phyloP scores from a whole-genome alignment of 37 sponge, comb jelly and placozoan species.

The Crambe crambe region DNA sequence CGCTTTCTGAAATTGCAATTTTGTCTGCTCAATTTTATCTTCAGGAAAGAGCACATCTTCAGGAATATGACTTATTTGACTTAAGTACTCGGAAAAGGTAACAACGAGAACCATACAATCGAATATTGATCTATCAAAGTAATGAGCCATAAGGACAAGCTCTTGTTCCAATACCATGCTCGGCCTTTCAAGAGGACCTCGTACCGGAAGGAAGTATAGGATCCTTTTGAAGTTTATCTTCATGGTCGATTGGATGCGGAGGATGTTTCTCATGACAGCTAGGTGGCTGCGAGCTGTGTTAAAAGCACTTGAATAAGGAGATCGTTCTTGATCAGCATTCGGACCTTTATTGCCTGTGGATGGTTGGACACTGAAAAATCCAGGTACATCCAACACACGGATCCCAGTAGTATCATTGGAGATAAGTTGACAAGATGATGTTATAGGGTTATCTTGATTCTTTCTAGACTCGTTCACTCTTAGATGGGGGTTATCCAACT shows the following conservation, averaged over 20 bases:
- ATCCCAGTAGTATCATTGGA: conserved; percentile 6
- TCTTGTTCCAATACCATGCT: conserved; percentile 4
- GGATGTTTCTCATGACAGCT: conserved; percentile 22
- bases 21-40: neutral
- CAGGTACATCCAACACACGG: conserved; percentile 25
- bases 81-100: neutral
- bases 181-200: conserved; percentile 15
- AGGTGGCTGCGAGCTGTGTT: neutral
- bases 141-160: neutral
- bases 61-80: neutral
- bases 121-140: conserved; percentile 27
- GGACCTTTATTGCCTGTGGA: neutral
- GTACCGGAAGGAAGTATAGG: conserved; percentile 36
- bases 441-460: neutral
- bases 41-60: neutral
- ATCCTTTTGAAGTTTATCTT: neutral
- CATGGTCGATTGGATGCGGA: conserved; percentile 5
- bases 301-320: too few species aligned
- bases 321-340: too few species aligned
- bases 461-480: neutral
- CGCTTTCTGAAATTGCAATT: neutral
- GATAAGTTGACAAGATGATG: conserved; percentile 8
- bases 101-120: conserved; percentile 40
- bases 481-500: neutral
- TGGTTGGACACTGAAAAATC: neutral